Evolutionary conservation across 2,888 invertebrate species (phyloP).

Genomic region (Schizotus pectinicornis): DNA sequence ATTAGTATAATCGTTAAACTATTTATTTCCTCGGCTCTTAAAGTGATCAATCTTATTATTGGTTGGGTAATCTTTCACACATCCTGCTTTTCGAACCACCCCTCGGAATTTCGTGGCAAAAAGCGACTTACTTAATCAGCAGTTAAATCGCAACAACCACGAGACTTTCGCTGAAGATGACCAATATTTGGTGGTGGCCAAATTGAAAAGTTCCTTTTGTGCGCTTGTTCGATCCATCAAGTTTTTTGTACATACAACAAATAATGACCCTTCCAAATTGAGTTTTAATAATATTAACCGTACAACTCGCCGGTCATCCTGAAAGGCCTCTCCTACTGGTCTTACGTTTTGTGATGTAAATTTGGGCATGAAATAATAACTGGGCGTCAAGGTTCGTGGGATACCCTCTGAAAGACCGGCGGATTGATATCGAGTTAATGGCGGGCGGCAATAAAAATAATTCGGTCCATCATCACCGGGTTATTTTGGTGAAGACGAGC

Average conservation of each 20-base stretch:
- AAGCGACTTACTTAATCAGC: conserved; percentile 7
- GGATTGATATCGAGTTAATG: conserved; percentile 4
- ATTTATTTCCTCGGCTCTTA: conserved; percentile 42
- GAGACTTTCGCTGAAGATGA: too few relatives aligned
- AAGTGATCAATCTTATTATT: conserved; percentile 32
- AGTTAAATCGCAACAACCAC: conserved; percentile 3
- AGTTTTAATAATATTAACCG: conserved; percentile 23
- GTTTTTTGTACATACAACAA: conserved; percentile 14
- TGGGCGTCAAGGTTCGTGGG: conserved; percentile 23
- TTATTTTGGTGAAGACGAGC: conserved; percentile 14
- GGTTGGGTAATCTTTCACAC: conserved; percentile 32
- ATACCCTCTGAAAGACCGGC: conserved; percentile 1
- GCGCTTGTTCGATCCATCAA: background rate
- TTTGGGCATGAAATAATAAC: conserved; percentile 32
- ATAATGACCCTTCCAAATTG: conserved; percentile 23
- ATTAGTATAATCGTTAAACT: conserved; percentile 50
- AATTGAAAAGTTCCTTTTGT: background rate
- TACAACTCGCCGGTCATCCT: conserved; percentile 16
- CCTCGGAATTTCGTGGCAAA: background rate
- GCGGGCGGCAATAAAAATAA: conserved; percentile 9
- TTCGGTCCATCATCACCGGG: conserved; percentile 18
- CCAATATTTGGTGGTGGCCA: background rate
- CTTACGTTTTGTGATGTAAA: conserved; percentile 39
- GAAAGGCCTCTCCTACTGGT: conserved; percentile 32
- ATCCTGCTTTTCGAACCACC: conserved; percentile 36